phyloP scores from a whole-genome alignment of 2,888 invertebrate species.

The Bursaphelenchus okinawaensis region DNA sequence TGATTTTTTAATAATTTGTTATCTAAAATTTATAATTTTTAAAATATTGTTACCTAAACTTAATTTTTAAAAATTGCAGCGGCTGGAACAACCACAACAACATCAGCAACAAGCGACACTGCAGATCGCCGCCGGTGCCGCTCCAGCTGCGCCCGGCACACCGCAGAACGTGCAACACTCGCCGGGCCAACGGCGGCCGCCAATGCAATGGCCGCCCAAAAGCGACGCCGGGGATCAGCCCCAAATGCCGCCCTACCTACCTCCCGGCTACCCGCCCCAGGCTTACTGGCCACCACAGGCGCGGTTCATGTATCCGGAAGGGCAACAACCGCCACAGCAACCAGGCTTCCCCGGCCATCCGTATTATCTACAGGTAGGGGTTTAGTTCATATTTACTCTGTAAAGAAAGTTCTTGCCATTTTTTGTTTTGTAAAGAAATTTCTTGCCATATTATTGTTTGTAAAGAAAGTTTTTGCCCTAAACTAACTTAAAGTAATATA shows the following conservation, averaged over 20 bases:
- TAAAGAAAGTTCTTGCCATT: too few species aligned
- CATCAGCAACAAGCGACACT: neutral
- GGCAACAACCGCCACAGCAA: neutral
- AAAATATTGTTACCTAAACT: too few species aligned
- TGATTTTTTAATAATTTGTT: too few species aligned
- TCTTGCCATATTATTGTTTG: too few species aligned
- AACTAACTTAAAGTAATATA: too few species aligned
- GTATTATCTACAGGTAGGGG: neutral
- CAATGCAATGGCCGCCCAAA: neutral
- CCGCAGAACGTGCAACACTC: constrained; percentile 6
- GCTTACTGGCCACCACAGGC: neutral
- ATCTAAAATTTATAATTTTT: too few species aligned
- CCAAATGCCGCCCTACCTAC: neutral
- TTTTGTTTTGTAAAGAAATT: too few species aligned
- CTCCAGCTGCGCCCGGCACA: constrained; percentile 6
- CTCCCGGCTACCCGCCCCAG: neutral
- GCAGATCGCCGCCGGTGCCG: neutral
- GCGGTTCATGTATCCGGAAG: neutral
- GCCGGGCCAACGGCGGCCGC: constrained; percentile 3
- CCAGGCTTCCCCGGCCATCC: neutral
- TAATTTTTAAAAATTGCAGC: too few species aligned
- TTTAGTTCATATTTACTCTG: too few species aligned
- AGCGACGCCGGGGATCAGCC: neutral
- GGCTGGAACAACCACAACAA: too few species aligned
- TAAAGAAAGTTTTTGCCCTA: too few species aligned